phyloP scores from a whole-genome alignment of 2,888 invertebrate species.

The Parapristionchus giblindavisi region DNA sequence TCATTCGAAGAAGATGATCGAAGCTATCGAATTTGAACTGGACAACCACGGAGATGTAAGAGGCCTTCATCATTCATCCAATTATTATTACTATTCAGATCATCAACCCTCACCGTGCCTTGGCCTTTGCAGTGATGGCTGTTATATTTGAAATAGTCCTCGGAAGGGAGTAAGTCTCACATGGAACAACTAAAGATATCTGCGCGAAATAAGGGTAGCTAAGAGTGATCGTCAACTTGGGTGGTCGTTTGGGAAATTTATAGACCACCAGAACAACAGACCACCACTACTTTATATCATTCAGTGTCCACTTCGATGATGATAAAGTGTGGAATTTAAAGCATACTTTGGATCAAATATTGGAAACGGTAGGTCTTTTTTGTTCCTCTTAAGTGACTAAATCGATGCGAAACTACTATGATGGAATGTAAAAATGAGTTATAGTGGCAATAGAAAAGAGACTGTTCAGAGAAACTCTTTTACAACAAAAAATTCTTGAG shows the following conservation, averaged over 20 bases:
- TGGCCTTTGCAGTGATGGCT: conserved; percentile 65
- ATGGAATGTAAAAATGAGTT: not conserved
- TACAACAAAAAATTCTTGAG: no score
- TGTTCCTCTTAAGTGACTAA: no score
- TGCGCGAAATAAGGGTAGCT: not conserved
- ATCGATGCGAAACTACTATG: not conserved
- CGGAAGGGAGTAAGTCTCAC: conserved; percentile 59
- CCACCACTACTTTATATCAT: not conserved
- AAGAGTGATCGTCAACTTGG: not conserved
- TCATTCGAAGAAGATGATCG: conserved; percentile 1
- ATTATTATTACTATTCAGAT: no score
- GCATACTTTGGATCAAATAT: conserved; percentile 13
- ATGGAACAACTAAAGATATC: not conserved
- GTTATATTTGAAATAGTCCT: conserved; percentile 68
- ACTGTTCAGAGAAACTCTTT: no score
- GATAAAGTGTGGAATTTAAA: conserved; percentile 3
- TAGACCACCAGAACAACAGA: not conserved
- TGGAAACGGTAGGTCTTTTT: not conserved
- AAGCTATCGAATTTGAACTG: not conserved
- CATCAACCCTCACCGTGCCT: conserved; percentile 45
- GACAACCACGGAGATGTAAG: conserved; percentile 1
- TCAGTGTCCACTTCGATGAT: not conserved
- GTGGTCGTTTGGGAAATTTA: not conserved
- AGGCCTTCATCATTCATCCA: no score
- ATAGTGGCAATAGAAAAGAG: no score